A percentile compares a stretch with the other conserved stretches of the same genome.
These are phyloP conservation scores for Seriola dumerili DNA, from an alignment of 2,113 vertebrate species.

Conservation along the genomic window DNA sequence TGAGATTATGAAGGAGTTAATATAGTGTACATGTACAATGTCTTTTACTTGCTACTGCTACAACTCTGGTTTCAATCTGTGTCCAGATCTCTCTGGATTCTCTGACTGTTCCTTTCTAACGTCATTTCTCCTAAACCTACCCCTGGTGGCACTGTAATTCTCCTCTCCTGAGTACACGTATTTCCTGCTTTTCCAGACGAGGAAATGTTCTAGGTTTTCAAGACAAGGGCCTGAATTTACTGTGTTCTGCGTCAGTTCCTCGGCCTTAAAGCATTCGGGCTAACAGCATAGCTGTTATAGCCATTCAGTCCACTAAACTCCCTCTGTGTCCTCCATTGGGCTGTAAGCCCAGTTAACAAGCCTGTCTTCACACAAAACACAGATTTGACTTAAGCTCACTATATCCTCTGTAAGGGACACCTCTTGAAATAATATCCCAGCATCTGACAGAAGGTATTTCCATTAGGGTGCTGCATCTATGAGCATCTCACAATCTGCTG, in stretches of 20 bases:
- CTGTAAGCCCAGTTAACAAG: conserved; percentile 46
- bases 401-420: conserved; percentile 32
- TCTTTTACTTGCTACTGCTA: conserved; percentile 5
- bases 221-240: conserved; percentile 1
- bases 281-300: conserved; percentile 44
- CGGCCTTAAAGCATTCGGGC: conserved; percentile 21
- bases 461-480: conserved; percentile 48
- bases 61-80: conserved; percentile 32
- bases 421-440: conserved; percentile 13
- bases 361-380: conserved; percentile 40
- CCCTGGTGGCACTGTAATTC: conserved; percentile 6
- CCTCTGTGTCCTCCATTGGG: conserved; percentile 26
- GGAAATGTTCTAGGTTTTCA: conserved; percentile 25
- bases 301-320: conserved; percentile 52
- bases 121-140: conserved; percentile 12
- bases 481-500: conserved; percentile 26
- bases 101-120: conserved; percentile 4
- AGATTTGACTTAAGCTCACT: conserved; percentile 27
- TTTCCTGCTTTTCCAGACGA: conserved; percentile 56
- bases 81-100: neutral
- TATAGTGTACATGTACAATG: neutral
- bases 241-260: conserved; percentile 30
- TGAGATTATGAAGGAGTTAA: conserved; percentile 10
- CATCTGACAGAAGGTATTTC: conserved; percentile 41
- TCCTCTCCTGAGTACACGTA: neutral